Percentiles rank a stretch among this genome's conserved stretches.
phyloP scores from a whole-genome alignment of 2,797 vertebrate species.

The Melanotaenia trifasciata region DNA sequence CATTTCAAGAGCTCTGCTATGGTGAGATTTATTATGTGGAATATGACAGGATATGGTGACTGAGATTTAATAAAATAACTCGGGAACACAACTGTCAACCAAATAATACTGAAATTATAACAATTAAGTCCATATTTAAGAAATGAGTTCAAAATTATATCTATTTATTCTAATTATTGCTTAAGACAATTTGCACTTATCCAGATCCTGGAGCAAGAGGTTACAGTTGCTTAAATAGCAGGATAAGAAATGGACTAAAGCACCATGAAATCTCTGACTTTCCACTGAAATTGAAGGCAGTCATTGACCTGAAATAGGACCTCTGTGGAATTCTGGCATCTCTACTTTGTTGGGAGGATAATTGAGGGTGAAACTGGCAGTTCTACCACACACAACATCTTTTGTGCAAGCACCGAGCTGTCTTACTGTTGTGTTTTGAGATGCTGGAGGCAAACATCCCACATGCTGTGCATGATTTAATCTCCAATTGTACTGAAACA shows the following conservation, averaged over 20 bases:
- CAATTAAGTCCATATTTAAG: too few relatives aligned
- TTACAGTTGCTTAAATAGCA: conserved; percentile 13
- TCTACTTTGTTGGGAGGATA: conserved; percentile 35
- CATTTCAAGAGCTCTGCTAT: not conserved
- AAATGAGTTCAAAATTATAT: too few relatives aligned
- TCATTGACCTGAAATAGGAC: conserved; percentile 4
- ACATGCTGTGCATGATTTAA: conserved; percentile 1
- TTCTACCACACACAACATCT: conserved; percentile 13
- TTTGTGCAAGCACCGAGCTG: conserved; percentile 11
- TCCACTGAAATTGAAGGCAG: conserved; percentile 18
- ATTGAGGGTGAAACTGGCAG: conserved; percentile 18
- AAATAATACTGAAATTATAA: too few relatives aligned
- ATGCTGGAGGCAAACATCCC: not conserved
- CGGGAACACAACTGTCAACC: too few relatives aligned
- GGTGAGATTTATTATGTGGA: not conserved
- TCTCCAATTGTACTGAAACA: not conserved
- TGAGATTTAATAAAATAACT: conserved; percentile 5
- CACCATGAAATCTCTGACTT: conserved; percentile 22
- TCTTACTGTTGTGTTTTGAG: conserved; percentile 20
- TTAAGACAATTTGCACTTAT: not conserved
- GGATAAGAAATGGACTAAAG: not conserved
- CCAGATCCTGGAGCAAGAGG: conserved; percentile 3
- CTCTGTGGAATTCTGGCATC: conserved; percentile 41
- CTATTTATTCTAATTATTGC: not conserved
- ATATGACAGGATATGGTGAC: not conserved